Evolutionary conservation across 2,888 invertebrate species (phyloP).

Genomic region (Rhingia rostrata): DNA sequence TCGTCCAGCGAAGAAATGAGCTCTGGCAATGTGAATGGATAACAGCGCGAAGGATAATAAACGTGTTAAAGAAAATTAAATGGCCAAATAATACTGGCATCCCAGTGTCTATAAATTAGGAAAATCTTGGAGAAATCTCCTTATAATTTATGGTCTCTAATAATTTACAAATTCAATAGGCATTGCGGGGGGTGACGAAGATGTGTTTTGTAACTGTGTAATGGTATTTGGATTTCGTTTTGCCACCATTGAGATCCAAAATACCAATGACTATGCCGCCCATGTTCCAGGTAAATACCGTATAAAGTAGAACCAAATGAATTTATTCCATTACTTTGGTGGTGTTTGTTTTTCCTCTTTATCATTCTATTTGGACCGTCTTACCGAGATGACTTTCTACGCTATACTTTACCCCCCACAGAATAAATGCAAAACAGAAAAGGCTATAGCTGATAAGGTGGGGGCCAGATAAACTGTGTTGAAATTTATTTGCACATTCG

Average conservation of each 20-base stretch:
- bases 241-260: not conserved
- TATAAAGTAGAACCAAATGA: slow-evolving; percentile 31
- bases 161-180: slow-evolving; percentile 31
- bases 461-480: not conserved
- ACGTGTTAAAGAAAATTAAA: slow-evolving; percentile 45
- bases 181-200: not conserved
- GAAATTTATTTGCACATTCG: slow-evolving; percentile 54
- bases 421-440: slow-evolving; percentile 15
- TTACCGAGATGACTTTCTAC: not conserved
- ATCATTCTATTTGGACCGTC: too few species aligned
- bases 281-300: slow-evolving; percentile 17
- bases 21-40: slow-evolving; percentile 28
- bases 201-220: slow-evolving; percentile 31
- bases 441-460: not conserved
- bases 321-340: slow-evolving; percentile 57
- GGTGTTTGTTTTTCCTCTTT: not conserved
- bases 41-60: slow-evolving; percentile 51
- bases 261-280: not conserved
- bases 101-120: slow-evolving; percentile 68
- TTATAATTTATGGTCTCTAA: slow-evolving; percentile 60
- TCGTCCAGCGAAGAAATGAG: slow-evolving; percentile 7
- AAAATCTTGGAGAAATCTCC: slow-evolving; percentile 65
- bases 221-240: slow-evolving; percentile 44
- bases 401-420: slow-evolving; percentile 13
- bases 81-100: slow-evolving; percentile 48